Conservation (phyloP, 2,888 invertebrate genomes). For the Biston betularia region DNA sequence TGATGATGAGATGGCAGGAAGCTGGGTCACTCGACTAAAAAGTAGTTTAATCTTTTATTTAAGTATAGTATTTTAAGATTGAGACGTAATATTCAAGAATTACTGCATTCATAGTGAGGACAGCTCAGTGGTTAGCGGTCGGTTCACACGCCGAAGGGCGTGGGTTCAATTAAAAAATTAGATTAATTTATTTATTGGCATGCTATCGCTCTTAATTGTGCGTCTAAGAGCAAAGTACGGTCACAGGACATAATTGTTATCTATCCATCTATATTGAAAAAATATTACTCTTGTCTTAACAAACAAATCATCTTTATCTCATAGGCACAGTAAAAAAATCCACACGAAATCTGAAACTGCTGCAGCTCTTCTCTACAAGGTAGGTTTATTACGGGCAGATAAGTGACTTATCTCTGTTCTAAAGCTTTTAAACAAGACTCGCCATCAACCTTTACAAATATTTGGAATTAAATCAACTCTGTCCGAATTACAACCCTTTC, state of each 20-base stretch:
- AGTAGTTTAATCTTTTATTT: slow-evolving; percentile 7
- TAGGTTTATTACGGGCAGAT: not conserved
- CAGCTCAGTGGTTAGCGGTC: too few species aligned
- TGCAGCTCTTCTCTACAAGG: not conserved
- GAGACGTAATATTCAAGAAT: not conserved
- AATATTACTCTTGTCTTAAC: too few species aligned
- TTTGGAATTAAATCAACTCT: slow-evolving; percentile 30
- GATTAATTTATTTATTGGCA: too few species aligned
- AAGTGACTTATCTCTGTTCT: not conserved
- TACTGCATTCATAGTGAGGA: not conserved
- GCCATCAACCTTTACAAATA: slow-evolving; percentile 21
- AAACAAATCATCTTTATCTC: too few species aligned
- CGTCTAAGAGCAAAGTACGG: too few species aligned
- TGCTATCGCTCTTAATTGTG: too few species aligned
- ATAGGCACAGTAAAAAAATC: not conserved
- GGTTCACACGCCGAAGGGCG: too few species aligned
- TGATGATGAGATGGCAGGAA: slow-evolving; percentile 31
- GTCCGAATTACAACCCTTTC: slow-evolving; percentile 7
- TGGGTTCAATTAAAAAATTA: too few species aligned
- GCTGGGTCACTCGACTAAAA: slow-evolving; percentile 37
- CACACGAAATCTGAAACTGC: not conserved
- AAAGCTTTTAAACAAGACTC: slow-evolving; percentile 3
- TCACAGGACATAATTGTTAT: too few species aligned
- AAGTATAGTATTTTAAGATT: not conserved
- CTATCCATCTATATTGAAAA: too few species aligned